phyloP scores from a whole-genome alignment of 2,797 vertebrate species.

The Naso thynnoides region DNA sequence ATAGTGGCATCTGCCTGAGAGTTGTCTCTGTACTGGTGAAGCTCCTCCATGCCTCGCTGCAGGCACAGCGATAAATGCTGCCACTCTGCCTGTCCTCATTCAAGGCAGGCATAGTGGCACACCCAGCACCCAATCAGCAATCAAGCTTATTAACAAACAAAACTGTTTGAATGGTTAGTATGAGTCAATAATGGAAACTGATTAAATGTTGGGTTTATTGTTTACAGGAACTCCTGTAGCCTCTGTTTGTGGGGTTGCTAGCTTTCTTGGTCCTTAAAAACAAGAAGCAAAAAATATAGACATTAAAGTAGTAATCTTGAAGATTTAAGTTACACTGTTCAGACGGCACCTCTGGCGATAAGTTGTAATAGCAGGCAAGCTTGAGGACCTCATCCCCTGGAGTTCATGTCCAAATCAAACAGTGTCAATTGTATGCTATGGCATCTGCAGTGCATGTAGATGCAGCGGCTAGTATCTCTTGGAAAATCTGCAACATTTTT shows the following conservation, averaged over 20 bases:
- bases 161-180: conserved; percentile 10
- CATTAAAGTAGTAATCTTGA: no score
- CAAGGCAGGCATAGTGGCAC: conserved; percentile 33
- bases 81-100: conserved; percentile 55
- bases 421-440: no score
- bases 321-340: no score
- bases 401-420: no score
- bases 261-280: not conserved
- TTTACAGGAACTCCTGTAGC: not conserved
- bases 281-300: not conserved
- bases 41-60: conserved; percentile 63
- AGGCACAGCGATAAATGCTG: conserved; percentile 58
- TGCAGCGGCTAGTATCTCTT: no score
- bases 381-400: no score
- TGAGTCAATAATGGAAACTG: conserved; percentile 3
- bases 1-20: conserved; percentile 82
- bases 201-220: not conserved
- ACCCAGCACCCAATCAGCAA: conserved; percentile 40
- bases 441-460: no score
- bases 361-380: no score
- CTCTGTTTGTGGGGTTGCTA: not conserved
- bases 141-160: conserved; percentile 38
- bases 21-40: conserved; percentile 66
- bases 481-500: no score
- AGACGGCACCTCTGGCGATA: no score